phyloP scores from a whole-genome alignment of 2,797 vertebrate genomes.

The Clarias platycephalus region DNA sequence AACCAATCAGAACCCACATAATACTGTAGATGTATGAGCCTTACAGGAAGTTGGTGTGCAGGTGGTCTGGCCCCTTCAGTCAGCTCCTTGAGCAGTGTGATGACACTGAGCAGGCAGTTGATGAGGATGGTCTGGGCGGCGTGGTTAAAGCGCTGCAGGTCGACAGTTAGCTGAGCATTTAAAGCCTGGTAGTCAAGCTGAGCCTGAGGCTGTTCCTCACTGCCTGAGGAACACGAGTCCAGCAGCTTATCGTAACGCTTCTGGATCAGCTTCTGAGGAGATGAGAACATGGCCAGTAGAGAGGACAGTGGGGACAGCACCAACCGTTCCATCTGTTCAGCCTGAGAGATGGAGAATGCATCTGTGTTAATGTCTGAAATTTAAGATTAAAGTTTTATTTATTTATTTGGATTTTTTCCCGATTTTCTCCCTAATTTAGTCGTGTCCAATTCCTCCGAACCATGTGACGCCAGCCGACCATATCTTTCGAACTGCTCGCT shows the following conservation, averaged over 20 bases:
- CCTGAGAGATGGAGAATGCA: slow-evolving; percentile 67
- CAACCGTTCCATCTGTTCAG: slow-evolving; percentile 75
- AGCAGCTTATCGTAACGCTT: slow-evolving; percentile 96
- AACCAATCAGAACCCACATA: not conserved
- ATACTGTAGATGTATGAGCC: slow-evolving; percentile 52
- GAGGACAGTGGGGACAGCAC: slow-evolving; percentile 81
- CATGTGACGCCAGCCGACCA: no score
- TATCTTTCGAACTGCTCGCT: no score
- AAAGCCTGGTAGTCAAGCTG: slow-evolving; percentile 90
- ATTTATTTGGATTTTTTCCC: no score
- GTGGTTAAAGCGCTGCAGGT: slow-evolving; percentile 88
- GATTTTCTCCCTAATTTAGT: no score
- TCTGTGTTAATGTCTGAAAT: not conserved
- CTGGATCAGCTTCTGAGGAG: slow-evolving; percentile 96
- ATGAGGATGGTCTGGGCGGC: slow-evolving; percentile 78
- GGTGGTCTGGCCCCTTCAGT: slow-evolving; percentile 71
- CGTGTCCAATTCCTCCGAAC: no score
- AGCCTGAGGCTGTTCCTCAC: slow-evolving; percentile 79
- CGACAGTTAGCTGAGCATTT: slow-evolving; percentile 90
- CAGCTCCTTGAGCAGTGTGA: slow-evolving; percentile 75
- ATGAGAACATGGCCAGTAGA: slow-evolving; percentile 85
- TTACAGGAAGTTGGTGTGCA: slow-evolving; percentile 77
- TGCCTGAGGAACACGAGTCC: slow-evolving; percentile 82
- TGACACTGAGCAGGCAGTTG: slow-evolving; percentile 81
- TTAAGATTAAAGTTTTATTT: not conserved